phyloP scores from a whole-genome alignment of 2,888 invertebrate genomes.

The Plutella xylostella region DNA sequence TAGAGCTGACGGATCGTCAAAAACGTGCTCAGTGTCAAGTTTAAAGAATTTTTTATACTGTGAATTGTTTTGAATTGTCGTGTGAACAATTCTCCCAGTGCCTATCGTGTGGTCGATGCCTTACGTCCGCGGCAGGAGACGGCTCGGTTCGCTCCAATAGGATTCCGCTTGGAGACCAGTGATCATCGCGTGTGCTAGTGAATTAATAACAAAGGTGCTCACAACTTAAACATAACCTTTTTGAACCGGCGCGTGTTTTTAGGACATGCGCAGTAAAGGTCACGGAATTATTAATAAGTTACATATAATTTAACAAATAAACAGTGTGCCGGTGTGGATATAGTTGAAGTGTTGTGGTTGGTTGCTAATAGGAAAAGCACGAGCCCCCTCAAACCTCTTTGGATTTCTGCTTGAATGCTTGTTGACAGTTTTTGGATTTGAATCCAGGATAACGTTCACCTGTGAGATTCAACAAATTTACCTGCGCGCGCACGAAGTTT shows the following conservation, averaged over 20 bases:
- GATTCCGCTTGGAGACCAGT: constrained; percentile 45
- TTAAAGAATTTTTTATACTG: constrained; percentile 26
- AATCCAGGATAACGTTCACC: constrained; percentile 54
- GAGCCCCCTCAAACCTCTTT: constrained; percentile 22
- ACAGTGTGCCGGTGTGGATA: constrained; percentile 41
- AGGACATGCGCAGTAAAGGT: constrained; percentile 59
- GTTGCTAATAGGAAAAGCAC: constrained; percentile 42
- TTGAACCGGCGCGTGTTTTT: constrained; percentile 58
- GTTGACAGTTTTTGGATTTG: constrained; percentile 33
- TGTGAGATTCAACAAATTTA: constrained; percentile 61
- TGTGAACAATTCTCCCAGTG: constrained; percentile 26
- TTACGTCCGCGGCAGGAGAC: constrained; percentile 30
- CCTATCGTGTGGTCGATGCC: constrained; percentile 20
- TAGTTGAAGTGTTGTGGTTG: constrained; percentile 33
- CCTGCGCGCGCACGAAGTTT: constrained; percentile 64
- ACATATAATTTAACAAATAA: constrained; percentile 63
- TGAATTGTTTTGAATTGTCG: constrained; percentile 33
- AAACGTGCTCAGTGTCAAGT: constrained; percentile 43
- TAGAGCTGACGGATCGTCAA: constrained; percentile 51
- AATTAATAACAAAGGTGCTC: constrained; percentile 38
- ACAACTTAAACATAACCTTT: constrained; percentile 62
- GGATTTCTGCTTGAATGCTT: too few species aligned
- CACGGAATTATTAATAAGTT: constrained; percentile 55
- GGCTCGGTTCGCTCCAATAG: constrained; percentile 37
- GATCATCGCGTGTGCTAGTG: constrained; percentile 36